Evolutionary conservation across 2,888 invertebrate genomes (phyloP).

Genomic region (Ptychoptera albimana): DNA sequence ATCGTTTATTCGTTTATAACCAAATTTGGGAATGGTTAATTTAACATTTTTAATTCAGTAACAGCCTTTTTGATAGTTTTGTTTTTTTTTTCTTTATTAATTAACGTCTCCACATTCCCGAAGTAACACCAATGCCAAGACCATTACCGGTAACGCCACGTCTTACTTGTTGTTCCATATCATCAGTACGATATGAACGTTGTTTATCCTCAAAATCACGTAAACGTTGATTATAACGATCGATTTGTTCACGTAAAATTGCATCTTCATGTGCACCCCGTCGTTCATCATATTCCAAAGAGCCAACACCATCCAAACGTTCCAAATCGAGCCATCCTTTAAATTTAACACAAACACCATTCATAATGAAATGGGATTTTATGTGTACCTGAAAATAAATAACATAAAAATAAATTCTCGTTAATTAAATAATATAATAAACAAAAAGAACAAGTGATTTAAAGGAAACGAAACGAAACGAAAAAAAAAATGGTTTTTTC

Average conservation of each 20-base stretch:
- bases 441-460: background rate
- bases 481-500: too few species aligned
- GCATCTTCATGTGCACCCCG: conserved; percentile 81
- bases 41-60: too few species aligned
- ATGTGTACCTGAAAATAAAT: conserved; percentile 69
- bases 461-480: too few species aligned
- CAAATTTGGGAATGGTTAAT: too few species aligned
- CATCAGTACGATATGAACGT: conserved; percentile 61
- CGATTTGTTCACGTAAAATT: conserved; percentile 76
- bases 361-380: conserved; percentile 91
- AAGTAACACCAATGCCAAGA: conserved; percentile 18
- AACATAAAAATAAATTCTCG: background rate
- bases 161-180: conserved; percentile 34
- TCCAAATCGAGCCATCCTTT: conserved; percentile 88
- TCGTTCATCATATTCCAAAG: conserved; percentile 84
- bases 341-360: conserved; percentile 96
- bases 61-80: too few species aligned
- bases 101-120: conserved; percentile 31
- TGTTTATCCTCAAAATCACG: conserved; percentile 80
- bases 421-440: background rate
- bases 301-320: conserved; percentile 83
- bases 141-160: conserved; percentile 29
- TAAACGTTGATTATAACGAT: conserved; percentile 77
- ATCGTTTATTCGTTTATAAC: too few species aligned
- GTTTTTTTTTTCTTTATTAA: conserved; percentile 1